Conservation (phyloP, 2,888 invertebrate genomes). For the Netelia virgata region DNA sequence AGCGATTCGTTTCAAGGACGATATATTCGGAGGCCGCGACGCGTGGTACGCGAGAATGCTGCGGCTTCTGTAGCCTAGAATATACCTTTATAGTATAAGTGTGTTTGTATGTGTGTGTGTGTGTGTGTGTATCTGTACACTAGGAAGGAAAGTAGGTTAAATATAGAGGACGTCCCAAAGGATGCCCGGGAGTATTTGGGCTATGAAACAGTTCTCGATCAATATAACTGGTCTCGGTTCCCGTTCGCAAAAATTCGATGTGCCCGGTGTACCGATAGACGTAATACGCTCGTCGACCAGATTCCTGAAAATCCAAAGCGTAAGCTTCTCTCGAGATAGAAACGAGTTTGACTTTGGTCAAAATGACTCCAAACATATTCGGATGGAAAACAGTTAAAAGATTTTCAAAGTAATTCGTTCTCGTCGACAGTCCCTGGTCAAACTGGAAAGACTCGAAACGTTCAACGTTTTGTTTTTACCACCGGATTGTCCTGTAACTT, state of each 20-base stretch:
- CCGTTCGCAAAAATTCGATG: constrained; percentile 55
- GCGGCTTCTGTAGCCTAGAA: not conserved
- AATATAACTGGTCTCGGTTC: constrained; percentile 76
- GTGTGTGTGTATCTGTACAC: constrained; percentile 15
- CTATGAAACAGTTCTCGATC: constrained; percentile 83
- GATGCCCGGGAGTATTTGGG: constrained; percentile 82
- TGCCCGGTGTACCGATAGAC: not conserved
- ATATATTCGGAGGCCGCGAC: constrained; percentile 62
- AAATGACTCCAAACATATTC: too few relatives aligned
- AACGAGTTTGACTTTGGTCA: too few relatives aligned
- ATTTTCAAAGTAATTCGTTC: too few relatives aligned
- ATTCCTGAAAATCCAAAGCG: not conserved
- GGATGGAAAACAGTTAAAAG: too few relatives aligned
- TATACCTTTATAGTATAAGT: not conserved
- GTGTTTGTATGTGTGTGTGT: not conserved
- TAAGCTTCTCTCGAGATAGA: too few relatives aligned
- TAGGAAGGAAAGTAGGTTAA: constrained; percentile 79
- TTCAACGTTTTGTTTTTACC: too few relatives aligned
- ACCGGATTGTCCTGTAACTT: too few relatives aligned
- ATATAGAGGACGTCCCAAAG: constrained; percentile 81
- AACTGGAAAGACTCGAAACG: too few relatives aligned
- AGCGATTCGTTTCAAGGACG: constrained; percentile 62
- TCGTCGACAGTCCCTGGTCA: too few relatives aligned
- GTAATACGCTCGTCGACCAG: not conserved
- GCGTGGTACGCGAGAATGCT: constrained; percentile 34